Conservation (phyloP, 2,888 invertebrate species). For the Cabera pusaria region DNA sequence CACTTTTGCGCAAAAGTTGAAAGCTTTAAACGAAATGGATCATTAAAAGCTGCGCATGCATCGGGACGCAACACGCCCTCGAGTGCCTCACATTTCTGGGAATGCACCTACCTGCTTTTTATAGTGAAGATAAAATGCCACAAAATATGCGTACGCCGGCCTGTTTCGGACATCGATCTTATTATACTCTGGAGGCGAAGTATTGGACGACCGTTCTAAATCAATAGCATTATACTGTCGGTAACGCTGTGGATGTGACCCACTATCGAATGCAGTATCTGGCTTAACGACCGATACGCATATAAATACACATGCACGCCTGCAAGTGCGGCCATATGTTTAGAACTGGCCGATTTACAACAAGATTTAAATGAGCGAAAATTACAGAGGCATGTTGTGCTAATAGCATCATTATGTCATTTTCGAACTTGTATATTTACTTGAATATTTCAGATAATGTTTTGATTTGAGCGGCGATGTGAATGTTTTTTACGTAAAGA, state of each 20-base stretch:
- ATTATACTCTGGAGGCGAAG: slow-evolving; percentile 40
- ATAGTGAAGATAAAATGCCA: slow-evolving; percentile 60
- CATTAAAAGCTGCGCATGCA: slow-evolving; percentile 32
- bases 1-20: slow-evolving; percentile 55
- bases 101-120: slow-evolving; percentile 79
- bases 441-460: slow-evolving; percentile 18
- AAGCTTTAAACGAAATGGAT: slow-evolving; percentile 33
- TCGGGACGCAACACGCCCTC: slow-evolving; percentile 45
- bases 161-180: slow-evolving; percentile 59
- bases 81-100: slow-evolving; percentile 63
- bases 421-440: slow-evolving; percentile 15
- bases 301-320: slow-evolving; percentile 45
- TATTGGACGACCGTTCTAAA: slow-evolving; percentile 54
- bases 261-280: slow-evolving; percentile 49
- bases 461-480: slow-evolving; percentile 21
- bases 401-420: slow-evolving; percentile 32
- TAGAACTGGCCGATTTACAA: slow-evolving; percentile 25
- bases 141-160: slow-evolving; percentile 62
- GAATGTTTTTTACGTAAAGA: slow-evolving; percentile 22
- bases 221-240: slow-evolving; percentile 48
- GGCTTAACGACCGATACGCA: slow-evolving; percentile 34
- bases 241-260: slow-evolving; percentile 51
- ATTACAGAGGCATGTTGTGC: slow-evolving; percentile 30
- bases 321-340: slow-evolving; percentile 38
- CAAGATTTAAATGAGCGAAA: slow-evolving; percentile 36